Conservation (phyloP, 1,140 invertebrate species). For the Pantala flavescens region DNA sequence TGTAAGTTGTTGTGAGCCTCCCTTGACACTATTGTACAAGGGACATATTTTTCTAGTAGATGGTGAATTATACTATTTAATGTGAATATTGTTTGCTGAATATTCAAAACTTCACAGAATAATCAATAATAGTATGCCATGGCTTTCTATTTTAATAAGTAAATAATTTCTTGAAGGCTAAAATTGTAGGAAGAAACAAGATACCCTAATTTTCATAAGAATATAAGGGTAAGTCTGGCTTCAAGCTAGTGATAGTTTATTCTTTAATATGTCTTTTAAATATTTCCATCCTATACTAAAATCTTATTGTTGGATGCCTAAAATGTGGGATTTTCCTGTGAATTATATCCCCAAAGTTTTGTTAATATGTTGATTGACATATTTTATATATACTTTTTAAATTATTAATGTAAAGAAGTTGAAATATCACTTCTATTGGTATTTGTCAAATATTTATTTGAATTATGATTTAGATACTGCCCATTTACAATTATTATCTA, state of each 20-base stretch:
- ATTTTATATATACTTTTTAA: background rate
- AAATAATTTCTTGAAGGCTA: background rate
- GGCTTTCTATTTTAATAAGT: constrained; percentile 10
- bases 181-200: background rate
- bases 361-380: background rate
- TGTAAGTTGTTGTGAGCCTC: background rate
- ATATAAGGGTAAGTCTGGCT: background rate
- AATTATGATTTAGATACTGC: background rate
- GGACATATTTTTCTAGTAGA: constrained; percentile 10
- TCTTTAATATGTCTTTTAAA: background rate
- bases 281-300: background rate
- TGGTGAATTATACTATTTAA: background rate
- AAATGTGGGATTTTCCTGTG: background rate
- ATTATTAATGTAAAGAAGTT: background rate
- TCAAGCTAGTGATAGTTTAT: background rate
- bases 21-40: background rate
- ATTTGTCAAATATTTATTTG: background rate
- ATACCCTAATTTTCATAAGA: background rate
- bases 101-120: background rate
- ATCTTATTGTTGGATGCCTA: background rate
- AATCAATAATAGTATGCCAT: constrained; percentile 3
- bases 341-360: background rate
- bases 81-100: constrained; percentile 10
- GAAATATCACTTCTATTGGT: background rate
- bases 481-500: too few species aligned